A percentile compares a stretch with the other conserved stretches of the same genome.
Evolutionary conservation across 2,113 vertebrate species (phyloP).

Genomic region (Epinephelus lanceolatus): DNA sequence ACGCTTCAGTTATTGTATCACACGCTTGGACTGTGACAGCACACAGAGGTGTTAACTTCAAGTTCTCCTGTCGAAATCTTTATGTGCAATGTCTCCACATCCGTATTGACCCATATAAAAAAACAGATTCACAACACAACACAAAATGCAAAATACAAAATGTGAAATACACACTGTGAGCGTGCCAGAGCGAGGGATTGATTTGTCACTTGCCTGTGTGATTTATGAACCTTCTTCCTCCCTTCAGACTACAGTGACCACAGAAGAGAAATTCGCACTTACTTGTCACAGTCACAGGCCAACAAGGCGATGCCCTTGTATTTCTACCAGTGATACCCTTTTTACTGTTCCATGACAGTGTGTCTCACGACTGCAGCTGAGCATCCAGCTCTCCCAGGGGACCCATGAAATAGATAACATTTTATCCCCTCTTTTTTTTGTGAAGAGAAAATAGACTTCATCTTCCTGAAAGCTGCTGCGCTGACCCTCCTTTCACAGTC

Average conservation of each 20-base stretch:
- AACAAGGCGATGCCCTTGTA: conserved; percentile 39
- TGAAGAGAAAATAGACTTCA: conserved; percentile 55
- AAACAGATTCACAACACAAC: not conserved
- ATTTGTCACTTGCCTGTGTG: conserved; percentile 56
- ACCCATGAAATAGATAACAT: conserved; percentile 49
- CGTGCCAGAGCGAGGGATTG: not conserved
- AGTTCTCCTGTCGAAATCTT: conserved; percentile 23
- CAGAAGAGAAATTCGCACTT: conserved; percentile 53
- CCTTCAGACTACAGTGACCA: conserved; percentile 42
- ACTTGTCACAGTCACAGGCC: conserved; percentile 48
- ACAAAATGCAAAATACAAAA: conserved; percentile 39
- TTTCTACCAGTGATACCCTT: conserved; percentile 34
- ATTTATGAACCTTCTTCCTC: conserved; percentile 59
- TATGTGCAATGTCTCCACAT: conserved; percentile 16
- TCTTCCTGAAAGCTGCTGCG: conserved; percentile 46
- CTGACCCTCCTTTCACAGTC: conserved; percentile 55
- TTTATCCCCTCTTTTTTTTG: conserved; percentile 30
- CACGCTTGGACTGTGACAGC: not conserved
- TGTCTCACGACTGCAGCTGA: conserved; percentile 37
- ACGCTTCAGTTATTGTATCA: conserved; percentile 12
- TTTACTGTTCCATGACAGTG: conserved; percentile 33
- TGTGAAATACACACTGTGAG: conserved; percentile 29
- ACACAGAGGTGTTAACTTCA: not conserved
- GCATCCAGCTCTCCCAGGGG: conserved; percentile 35
- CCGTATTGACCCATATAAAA: conserved; percentile 16